A percentile compares a stretch with the other conserved stretches of the same genome.
Evolutionary conservation across 2,797 vertebrate species (phyloP).

Genomic region (Percopsis omiscomaycus): DNA sequence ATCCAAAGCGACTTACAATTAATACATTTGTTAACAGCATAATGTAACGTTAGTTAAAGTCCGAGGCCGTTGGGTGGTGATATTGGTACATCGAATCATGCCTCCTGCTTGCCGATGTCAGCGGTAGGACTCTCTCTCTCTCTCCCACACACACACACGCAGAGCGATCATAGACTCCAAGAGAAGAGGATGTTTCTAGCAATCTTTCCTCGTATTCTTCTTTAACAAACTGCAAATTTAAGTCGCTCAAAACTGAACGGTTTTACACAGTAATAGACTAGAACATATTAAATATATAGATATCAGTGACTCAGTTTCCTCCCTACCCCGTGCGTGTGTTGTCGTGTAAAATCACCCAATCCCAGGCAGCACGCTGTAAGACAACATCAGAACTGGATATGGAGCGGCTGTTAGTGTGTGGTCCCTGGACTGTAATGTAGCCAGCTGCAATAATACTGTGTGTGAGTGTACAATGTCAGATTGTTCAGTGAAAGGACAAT

Average conservation of each 20-base stretch:
- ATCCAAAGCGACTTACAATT: too few species aligned
- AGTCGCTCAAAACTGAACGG: neutral
- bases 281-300: neutral
- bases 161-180: neutral
- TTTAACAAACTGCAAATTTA: neutral
- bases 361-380: neutral
- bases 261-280: neutral
- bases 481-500: too few species aligned
- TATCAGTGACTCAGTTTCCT: neutral
- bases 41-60: too few species aligned
- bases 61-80: conserved; percentile 63
- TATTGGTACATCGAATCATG: conserved; percentile 38
- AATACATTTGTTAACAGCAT: too few species aligned
- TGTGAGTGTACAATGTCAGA: too few species aligned
- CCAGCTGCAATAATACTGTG: too few species aligned
- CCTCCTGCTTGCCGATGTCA: too few species aligned
- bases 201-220: conserved; percentile 12
- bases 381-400: conserved; percentile 6
- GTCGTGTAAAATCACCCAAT: neutral
- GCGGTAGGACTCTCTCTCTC: neutral
- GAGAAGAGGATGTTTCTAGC: conserved; percentile 17
- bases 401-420: conserved; percentile 1
- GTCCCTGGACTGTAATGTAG: neutral
- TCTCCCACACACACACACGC: neutral
- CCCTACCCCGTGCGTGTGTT: neutral